phyloP scores from a whole-genome alignment of 2,113 vertebrate genomes.

The Etheostoma spectabile region DNA sequence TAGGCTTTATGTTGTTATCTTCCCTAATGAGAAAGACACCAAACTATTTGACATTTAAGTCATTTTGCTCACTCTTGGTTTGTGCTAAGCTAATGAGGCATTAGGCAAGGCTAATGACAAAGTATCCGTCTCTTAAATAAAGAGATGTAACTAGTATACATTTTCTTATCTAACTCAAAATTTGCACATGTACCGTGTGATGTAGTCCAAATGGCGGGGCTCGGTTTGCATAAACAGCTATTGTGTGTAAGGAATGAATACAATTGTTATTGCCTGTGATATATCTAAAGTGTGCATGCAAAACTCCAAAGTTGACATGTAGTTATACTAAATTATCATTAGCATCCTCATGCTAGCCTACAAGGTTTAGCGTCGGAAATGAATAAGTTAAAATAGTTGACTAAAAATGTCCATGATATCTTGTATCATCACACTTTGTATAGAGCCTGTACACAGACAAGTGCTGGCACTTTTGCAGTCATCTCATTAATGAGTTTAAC shows the following conservation, averaged over 20 bases:
- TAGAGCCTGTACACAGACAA: background rate
- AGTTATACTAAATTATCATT: background rate
- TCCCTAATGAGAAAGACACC: too few relatives aligned
- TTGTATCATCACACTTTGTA: background rate
- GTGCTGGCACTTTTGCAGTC: constrained; percentile 19
- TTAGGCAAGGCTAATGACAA: background rate
- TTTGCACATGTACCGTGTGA: background rate
- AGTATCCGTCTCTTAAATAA: too few relatives aligned
- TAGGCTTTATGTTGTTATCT: too few relatives aligned
- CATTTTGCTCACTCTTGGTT: too few relatives aligned
- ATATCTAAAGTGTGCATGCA: too few relatives aligned
- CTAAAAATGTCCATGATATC: background rate
- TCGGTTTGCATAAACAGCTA: background rate
- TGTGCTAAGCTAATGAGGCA: background rate
- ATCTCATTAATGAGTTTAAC: constrained; percentile 50
- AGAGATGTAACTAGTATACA: too few relatives aligned
- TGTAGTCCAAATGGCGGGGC: background rate
- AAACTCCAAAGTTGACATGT: background rate
- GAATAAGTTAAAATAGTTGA: background rate
- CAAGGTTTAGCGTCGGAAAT: background rate
- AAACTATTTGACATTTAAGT: too few relatives aligned
- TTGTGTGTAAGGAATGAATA: background rate
- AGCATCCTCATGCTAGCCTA: background rate
- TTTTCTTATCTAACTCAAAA: too few relatives aligned
- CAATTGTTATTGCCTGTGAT: background rate